Evolutionary conservation across 2,113 vertebrate genomes (phyloP).

Genomic region (Cnemophilus loriae): DNA sequence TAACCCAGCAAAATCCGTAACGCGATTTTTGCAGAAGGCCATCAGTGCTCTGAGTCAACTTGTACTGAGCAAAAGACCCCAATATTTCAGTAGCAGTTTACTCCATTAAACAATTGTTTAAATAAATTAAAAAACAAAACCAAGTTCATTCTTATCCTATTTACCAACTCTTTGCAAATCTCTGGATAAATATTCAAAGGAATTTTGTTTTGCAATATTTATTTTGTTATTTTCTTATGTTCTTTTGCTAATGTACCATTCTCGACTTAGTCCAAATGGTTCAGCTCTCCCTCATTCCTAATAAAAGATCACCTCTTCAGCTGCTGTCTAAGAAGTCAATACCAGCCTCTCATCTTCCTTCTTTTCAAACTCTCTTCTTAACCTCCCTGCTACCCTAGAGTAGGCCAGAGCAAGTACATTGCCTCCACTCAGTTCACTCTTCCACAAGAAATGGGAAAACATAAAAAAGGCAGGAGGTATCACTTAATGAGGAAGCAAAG

Average conservation of each 20-base stretch:
- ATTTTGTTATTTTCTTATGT: neutral
- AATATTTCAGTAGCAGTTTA: neutral
- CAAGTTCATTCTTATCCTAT: neutral
- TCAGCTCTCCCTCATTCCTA: neutral
- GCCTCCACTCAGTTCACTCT: neutral
- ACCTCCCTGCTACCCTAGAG: neutral
- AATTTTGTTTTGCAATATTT: neutral
- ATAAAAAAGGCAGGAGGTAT: neutral
- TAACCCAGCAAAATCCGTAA: neutral
- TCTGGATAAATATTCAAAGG: neutral
- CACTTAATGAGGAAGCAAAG: neutral
- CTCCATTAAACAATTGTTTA: neutral
- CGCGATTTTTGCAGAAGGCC: accelerated
- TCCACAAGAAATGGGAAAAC: neutral
- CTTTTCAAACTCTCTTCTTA: neutral
- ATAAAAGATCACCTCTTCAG: neutral
- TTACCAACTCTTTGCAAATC: neutral
- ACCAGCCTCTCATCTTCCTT: neutral
- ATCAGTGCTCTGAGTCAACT: neutral
- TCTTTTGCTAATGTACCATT: neutral
- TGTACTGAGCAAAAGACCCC: neutral
- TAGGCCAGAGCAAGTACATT: neutral
- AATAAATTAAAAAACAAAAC: neutral
- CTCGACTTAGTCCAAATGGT: neutral
- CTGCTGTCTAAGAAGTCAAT: neutral